phyloP scores from a whole-genome alignment of 2,888 invertebrate species.

The Aleiodes testaceus region DNA sequence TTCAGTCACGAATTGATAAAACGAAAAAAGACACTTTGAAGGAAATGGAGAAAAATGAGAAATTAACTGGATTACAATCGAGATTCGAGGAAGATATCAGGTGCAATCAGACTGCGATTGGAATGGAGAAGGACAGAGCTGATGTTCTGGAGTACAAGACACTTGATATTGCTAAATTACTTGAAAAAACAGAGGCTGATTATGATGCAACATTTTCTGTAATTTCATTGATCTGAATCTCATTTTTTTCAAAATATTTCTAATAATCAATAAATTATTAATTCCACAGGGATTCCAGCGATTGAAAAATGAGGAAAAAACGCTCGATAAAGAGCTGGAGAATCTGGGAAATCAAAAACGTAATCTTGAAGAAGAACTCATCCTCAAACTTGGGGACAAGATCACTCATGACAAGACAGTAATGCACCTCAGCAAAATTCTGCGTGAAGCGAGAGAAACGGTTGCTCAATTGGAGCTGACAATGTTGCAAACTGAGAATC shows the following conservation, averaged over 20 bases:
- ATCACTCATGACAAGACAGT: slow-evolving; percentile 81
- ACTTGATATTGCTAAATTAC: slow-evolving; percentile 75
- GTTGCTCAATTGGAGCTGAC: slow-evolving; percentile 76
- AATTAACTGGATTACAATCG: slow-evolving; percentile 77
- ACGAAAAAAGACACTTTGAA: slow-evolving; percentile 79
- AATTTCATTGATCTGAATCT: slow-evolving; percentile 35
- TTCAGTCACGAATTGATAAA: slow-evolving; percentile 78
- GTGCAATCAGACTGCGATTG: slow-evolving; percentile 66
- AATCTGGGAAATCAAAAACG: slow-evolving; percentile 75
- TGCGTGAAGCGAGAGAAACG: slow-evolving; percentile 72
- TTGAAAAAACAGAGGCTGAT: slow-evolving; percentile 79
- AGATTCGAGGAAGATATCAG: slow-evolving; percentile 77
- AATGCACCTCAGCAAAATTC: slow-evolving; percentile 73
- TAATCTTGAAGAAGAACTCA: slow-evolving; percentile 79
- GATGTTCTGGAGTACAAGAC: slow-evolving; percentile 75
- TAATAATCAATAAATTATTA: slow-evolving; percentile 25
- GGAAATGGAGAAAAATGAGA: slow-evolving; percentile 81
- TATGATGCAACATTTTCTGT: slow-evolving; percentile 71
- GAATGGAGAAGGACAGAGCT: slow-evolving; percentile 75
- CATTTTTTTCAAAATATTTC: no score
- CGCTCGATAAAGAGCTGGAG: slow-evolving; percentile 74
- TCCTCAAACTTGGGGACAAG: slow-evolving; percentile 80
- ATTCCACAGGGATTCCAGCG: slow-evolving; percentile 74
- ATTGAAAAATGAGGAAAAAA: slow-evolving; percentile 72
- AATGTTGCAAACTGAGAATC: slow-evolving; percentile 76